phyloP scores from a whole-genome alignment of 1,140 invertebrate species.

The Globodera rostochiensis region DNA sequence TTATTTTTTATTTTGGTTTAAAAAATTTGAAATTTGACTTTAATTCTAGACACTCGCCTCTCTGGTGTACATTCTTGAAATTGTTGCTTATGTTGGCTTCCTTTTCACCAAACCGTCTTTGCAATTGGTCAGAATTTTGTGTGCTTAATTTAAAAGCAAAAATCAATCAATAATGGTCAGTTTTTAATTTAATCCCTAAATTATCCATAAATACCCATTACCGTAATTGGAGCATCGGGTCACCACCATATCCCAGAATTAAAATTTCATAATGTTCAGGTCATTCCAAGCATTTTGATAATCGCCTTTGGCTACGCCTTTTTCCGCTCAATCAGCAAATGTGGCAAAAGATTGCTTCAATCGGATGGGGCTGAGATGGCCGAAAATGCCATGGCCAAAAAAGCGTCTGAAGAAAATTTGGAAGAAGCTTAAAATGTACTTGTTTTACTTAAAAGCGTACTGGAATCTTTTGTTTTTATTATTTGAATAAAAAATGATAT shows the following conservation, averaged over 20 bases:
- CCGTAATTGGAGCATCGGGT: too few relatives aligned
- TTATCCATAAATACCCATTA: background rate
- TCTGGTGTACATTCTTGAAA: conserved; percentile 60
- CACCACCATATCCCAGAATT: background rate
- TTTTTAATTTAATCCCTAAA: background rate
- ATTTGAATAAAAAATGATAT: background rate
- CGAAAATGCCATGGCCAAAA: conserved; percentile 6
- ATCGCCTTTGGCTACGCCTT: conserved; percentile 56
- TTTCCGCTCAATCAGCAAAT: conserved; percentile 46
- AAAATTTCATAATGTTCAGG: background rate
- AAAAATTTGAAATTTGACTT: background rate
- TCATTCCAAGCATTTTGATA: conserved; percentile 46
- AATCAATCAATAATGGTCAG: background rate
- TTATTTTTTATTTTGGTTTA: conserved; percentile 15
- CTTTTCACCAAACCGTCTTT: conserved; percentile 50
- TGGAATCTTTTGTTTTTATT: background rate
- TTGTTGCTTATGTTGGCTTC: conserved; percentile 58
- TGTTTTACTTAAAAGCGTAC: background rate
- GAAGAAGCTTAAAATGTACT: background rate
- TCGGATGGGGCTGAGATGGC: background rate
- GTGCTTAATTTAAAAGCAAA: background rate
- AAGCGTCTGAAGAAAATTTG: conserved; percentile 20
- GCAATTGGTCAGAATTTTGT: conserved; percentile 28
- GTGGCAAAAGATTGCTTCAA: conserved; percentile 35
- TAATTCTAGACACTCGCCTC: conserved; percentile 54